Conservation (phyloP, 1,140 invertebrate species). For the Manduca sexta region DNA sequence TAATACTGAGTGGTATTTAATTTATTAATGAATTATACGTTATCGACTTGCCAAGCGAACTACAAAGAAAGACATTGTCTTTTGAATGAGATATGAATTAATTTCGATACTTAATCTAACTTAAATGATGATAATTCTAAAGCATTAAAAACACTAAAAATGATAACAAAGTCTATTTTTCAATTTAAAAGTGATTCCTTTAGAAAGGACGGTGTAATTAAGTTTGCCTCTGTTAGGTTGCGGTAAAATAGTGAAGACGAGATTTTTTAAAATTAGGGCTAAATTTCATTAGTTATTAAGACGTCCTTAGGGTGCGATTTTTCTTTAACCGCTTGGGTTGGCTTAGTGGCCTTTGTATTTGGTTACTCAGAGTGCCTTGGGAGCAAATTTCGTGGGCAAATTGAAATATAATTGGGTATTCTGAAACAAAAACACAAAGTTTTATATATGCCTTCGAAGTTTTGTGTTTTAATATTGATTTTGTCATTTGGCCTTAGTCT, state of each 20-base stretch:
- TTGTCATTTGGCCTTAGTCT: no score
- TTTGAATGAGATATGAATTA: neutral
- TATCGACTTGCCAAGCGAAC: neutral
- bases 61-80: neutral
- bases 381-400: no score
- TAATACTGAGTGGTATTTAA: neutral
- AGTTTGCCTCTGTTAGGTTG: neutral
- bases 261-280: neutral
- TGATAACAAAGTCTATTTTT: neutral
- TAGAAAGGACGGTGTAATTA: neutral
- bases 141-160: neutral
- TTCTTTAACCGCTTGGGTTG: no score
- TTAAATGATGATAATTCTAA: constrained; percentile 1
- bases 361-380: no score
- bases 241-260: neutral
- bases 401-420: neutral
- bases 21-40: neutral
- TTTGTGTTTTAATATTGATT: no score
- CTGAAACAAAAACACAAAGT: no score
- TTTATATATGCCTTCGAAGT: no score
- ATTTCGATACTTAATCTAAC: neutral
- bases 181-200: neutral
- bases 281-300: neutral
- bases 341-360: no score
- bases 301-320: neutral